phyloP scores from a whole-genome alignment of 1,140 invertebrate species.

The Hyles euphorbiae region DNA sequence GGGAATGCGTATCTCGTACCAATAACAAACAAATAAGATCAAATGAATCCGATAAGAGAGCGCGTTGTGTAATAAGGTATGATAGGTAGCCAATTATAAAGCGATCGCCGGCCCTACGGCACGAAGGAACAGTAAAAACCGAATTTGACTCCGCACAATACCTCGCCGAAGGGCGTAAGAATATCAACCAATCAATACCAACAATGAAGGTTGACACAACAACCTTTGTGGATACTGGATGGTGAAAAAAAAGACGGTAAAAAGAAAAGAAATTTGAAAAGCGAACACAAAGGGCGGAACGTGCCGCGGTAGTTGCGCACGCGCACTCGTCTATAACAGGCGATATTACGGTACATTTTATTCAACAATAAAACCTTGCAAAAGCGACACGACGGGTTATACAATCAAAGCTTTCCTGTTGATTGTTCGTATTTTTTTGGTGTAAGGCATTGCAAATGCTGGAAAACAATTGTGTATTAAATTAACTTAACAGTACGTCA shows the following conservation, averaged over 20 bases:
- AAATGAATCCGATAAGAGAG: slow-evolving; percentile 18
- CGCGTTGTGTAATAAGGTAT: slow-evolving; percentile 23
- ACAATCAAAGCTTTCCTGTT: slow-evolving; percentile 8
- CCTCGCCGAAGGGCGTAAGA: slow-evolving; percentile 17
- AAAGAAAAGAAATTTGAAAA: slow-evolving; percentile 34
- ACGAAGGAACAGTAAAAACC: slow-evolving; percentile 11
- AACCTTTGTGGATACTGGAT: slow-evolving; percentile 26
- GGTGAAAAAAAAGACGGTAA: slow-evolving; percentile 19
- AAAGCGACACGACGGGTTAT: slow-evolving; percentile 1
- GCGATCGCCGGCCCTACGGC: slow-evolving; percentile 18
- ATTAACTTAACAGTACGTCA: no score
- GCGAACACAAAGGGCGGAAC: slow-evolving; percentile 46
- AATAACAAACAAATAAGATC: slow-evolving; percentile 25
- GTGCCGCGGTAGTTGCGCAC: slow-evolving; percentile 38
- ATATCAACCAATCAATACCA: slow-evolving; percentile 36
- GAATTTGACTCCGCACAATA: slow-evolving; percentile 33
- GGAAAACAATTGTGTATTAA: background rate
- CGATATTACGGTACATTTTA: slow-evolving; percentile 29
- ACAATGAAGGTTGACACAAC: slow-evolving; percentile 42
- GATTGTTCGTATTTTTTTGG: slow-evolving; percentile 6
- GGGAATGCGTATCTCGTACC: slow-evolving; percentile 22
- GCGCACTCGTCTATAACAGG: slow-evolving; percentile 34
- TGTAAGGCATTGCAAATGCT: background rate
- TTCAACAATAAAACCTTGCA: slow-evolving; percentile 15
- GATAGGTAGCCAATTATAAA: slow-evolving; percentile 11